phyloP scores from a whole-genome alignment of 2,888 invertebrate species.

The Drosophila mimica region DNA sequence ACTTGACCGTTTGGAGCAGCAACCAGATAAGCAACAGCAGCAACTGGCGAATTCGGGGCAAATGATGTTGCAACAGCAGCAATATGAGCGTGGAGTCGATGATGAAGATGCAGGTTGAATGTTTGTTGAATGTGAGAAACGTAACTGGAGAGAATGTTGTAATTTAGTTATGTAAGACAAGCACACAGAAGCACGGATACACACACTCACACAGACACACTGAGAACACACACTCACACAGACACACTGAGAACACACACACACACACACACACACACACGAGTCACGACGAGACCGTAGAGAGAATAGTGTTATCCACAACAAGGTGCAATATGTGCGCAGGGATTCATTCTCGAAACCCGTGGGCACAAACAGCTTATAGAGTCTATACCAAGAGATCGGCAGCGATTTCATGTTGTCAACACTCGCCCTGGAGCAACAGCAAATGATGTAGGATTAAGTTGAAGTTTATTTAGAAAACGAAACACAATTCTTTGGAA shows the following conservation, averaged over 20 bases:
- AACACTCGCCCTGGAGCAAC: conserved; percentile 49
- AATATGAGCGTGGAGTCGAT: conserved; percentile 1
- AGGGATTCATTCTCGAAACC: conserved; percentile 1
- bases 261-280: neutral
- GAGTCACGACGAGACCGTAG: neutral
- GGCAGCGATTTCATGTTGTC: conserved; percentile 24
- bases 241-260: conserved; percentile 1
- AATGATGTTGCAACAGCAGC: conserved; percentile 9
- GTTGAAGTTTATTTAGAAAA: conserved; percentile 44
- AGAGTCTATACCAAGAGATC: conserved; percentile 51
- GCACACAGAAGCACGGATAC: conserved; percentile 35
- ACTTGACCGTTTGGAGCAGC: conserved; percentile 3
- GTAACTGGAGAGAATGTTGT: conserved; percentile 41
- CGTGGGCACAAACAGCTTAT: conserved; percentile 26
- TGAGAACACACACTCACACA: neutral
- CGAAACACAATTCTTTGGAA: conserved; percentile 24
- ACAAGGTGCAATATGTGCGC: conserved; percentile 32
- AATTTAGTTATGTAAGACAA: conserved; percentile 44
- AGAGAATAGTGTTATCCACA: conserved; percentile 12
- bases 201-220: conserved; percentile 3
- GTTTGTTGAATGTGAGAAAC: conserved; percentile 14
- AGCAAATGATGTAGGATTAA: conserved; percentile 45
- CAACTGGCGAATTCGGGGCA: neutral
- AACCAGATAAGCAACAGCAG: conserved; percentile 11
- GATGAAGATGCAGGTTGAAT: conserved; percentile 7